Evolutionary conservation across 2,888 invertebrate genomes (phyloP), one percentile per base, ranked within the genome.

Genomic region (Aphidius colemani): DNA sequence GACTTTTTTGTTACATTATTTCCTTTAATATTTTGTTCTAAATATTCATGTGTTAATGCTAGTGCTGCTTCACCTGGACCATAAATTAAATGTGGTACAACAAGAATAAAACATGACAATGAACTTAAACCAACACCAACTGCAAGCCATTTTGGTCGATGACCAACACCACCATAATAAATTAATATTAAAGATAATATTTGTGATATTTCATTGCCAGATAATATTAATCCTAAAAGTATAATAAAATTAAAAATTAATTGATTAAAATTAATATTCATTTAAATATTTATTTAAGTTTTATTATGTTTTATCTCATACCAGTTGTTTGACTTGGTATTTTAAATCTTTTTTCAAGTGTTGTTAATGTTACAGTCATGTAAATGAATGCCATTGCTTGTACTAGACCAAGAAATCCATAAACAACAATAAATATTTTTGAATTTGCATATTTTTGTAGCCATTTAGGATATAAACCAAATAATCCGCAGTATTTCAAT

Each of bases 171-270:
- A 7, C 89, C 89, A 71, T 86, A 85, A 70, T 89, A 89, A 18
- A 88, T 87, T 49, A 89, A 77, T 59, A 89, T 82, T 60, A 89
- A 76, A 6, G 89, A 88, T 62, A 89, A 73, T 66, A 90, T 88
- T 80, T 90, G 89, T 61, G 89, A 89, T 72, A 90, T 85, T 81
- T 90, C 90, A 82, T 90, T 90, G 41, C 89, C 88, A 61, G 89
- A 88, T 46, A 89, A 82, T 61, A 90, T 86, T 43, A 89, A 83
- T 48, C 89, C 89, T 89, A 73, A n/a, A 78, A 18, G 13, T 18
- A 18, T 18, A 18, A 18, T 18, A 18, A 18, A 18, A 18, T 18
- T 18, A 18, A 18, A 18, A 18, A 18, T 18, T 18, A 18, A 18
- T 18, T 18, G 1, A 18, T 18, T 18, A 18, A 18, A 1, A 18